Conservation (phyloP, 2,113 vertebrate genomes). For the Condylura cristata region DNA sequence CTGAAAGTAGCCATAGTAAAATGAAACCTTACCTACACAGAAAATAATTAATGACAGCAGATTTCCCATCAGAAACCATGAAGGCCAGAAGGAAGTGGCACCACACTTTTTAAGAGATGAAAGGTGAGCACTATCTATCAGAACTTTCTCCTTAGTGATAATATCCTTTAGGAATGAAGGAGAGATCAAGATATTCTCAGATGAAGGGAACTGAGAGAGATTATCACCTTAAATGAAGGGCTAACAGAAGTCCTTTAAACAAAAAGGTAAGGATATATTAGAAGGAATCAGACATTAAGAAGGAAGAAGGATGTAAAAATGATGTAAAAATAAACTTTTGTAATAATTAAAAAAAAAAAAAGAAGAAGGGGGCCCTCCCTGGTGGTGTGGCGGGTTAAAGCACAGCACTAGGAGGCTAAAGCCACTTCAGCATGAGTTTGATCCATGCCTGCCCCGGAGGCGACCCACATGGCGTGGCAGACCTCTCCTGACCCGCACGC, state of each 20-base stretch:
- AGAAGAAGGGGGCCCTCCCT: too few relatives aligned
- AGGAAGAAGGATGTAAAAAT: too few relatives aligned
- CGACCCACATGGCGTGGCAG: too few relatives aligned
- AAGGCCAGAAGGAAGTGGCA: not conserved
- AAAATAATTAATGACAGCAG: not conserved
- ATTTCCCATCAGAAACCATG: not conserved
- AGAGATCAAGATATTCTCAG: not conserved
- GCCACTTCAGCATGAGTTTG: too few relatives aligned
- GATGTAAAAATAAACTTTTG: too few relatives aligned
- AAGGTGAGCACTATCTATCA: not conserved
- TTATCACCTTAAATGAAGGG: not conserved
- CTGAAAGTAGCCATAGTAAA: not conserved
- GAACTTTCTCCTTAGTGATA: not conserved
- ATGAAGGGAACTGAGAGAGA: not conserved
- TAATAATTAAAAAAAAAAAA: too few relatives aligned
- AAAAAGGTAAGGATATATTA: not conserved
- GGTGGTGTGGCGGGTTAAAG: too few relatives aligned
- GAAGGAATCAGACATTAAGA: not conserved
- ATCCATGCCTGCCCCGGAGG: too few relatives aligned
- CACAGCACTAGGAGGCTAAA: too few relatives aligned
- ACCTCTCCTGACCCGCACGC: too few relatives aligned
- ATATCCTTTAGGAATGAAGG: not conserved
- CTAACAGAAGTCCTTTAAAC: not conserved
- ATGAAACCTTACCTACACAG: not conserved
- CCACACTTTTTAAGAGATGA: not conserved